A percentile compares a stretch with the other conserved stretches of the same genome.
phyloP scores from a whole-genome alignment of 2,797 vertebrate genomes.

The Paguma larvata region DNA sequence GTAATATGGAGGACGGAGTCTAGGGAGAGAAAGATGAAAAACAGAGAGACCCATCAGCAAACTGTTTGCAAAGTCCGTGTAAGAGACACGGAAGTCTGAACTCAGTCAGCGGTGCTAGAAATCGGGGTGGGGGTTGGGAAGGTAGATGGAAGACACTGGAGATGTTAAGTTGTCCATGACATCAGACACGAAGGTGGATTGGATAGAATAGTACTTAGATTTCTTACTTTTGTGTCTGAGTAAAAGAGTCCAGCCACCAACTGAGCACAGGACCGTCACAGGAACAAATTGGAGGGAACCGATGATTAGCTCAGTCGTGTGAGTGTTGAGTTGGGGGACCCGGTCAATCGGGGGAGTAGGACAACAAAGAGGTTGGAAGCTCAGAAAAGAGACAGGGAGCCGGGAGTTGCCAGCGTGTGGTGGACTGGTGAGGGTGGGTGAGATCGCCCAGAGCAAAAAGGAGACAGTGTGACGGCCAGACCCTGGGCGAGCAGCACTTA shows the following conservation, averaged over 20 bases:
- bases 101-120: not conserved
- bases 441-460: constrained; percentile 33
- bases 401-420: not conserved
- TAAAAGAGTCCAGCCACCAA: not conserved
- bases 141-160: not conserved
- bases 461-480: not conserved
- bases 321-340: not conserved
- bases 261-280: constrained; percentile 28
- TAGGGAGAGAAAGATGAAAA: not conserved
- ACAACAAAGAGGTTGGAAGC: not conserved
- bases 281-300: not conserved
- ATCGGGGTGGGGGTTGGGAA: not conserved
- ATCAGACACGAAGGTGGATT: not conserved
- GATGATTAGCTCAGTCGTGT: not conserved
- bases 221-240: constrained; percentile 13
- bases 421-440: not conserved
- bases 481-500: not conserved
- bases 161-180: not conserved
- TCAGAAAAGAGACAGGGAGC: not conserved
- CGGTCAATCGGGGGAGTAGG: not conserved
- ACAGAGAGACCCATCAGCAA: constrained; percentile 2
- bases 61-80: not conserved
- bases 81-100: not conserved
- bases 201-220: not conserved
- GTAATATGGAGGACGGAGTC: not conserved